These are phyloP conservation scores for Drosophila kokeensis DNA, from an alignment of 2,888 invertebrate genomes.

Conservation along the genomic window DNA sequence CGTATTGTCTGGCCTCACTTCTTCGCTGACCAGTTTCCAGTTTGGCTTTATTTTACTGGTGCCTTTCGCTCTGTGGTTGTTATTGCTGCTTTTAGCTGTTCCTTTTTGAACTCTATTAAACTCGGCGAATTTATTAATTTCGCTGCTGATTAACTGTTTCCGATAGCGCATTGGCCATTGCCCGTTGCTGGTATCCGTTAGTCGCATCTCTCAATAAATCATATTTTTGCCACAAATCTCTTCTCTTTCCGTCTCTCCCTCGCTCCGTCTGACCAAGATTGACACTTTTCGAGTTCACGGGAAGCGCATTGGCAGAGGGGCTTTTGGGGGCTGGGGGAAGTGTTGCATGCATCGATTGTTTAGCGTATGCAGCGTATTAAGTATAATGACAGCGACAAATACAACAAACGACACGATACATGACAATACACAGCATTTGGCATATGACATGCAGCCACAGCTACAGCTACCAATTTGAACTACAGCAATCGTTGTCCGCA, in stretches of 20 bases:
- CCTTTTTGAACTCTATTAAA: constrained; percentile 82
- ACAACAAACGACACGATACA: constrained; percentile 48
- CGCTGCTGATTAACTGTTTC: constrained; percentile 78
- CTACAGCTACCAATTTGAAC: constrained; percentile 31
- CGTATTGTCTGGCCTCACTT: constrained; percentile 55
- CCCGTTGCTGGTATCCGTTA: constrained; percentile 66
- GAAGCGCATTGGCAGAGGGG: background rate
- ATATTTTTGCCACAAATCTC: constrained; percentile 59
- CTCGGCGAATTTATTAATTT: constrained; percentile 80
- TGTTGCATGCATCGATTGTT: constrained; percentile 39
- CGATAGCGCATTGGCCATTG: constrained; percentile 67
- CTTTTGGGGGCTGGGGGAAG: background rate
- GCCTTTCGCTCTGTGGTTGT: constrained; percentile 6
- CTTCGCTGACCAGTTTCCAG: constrained; percentile 57
- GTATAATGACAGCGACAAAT: constrained; percentile 60
- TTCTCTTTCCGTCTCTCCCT: background rate
- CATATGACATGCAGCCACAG: constrained; percentile 27
- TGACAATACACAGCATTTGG: background rate
- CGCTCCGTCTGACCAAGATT: constrained; percentile 55
- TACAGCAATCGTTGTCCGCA: constrained; percentile 22
- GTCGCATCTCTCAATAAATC: constrained; percentile 73
- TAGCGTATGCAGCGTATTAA: constrained; percentile 40
- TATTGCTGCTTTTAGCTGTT: constrained; percentile 41
- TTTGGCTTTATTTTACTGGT: constrained; percentile 17
- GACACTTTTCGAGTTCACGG: constrained; percentile 48